Base-by-base conservation (phyloP, 2,888 invertebrate genomes). In the Rotaria sp. region DNA sequence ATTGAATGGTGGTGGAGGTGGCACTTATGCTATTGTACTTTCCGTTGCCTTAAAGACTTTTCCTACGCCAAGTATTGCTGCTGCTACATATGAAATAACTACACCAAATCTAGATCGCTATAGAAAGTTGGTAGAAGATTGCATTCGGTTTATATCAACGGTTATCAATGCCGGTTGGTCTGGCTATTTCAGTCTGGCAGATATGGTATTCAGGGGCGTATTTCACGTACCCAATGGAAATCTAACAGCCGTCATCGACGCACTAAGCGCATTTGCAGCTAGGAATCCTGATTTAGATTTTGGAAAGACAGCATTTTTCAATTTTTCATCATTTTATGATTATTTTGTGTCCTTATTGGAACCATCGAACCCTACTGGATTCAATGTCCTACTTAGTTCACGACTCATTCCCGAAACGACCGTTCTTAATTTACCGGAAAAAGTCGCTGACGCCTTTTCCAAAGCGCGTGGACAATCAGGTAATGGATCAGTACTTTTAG, bases 1-100 rank as follows among this genome's bases (percentile, higher is more conserved):
- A 74, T 45, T 88, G 10, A 84, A 87, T 48, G 88, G 88, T 41
- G 88, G 88, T 0, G 88, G 88, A 13, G 88, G 88, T 18, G 88
- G 88, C 38, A 88, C 88, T 13, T 88, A 87, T 87, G 88, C 88
- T 7, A 87, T 88, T 26, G 88, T 88, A 67, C 67, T 67, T 11
- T 67, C 67, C 0, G 35, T 30, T 18, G 67, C 30, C 10, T 1
- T 67, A 30, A 24, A 13, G 30, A 67, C 67, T 21, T 67, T 26
- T 21, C 67, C 30, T 8, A 35, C 67, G 3, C 67, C 67, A 35
- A 15, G 26, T 35, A n/a, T 67, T 4, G 67, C 11, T 13, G 67
- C 30, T 30, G 67, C 30, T 30, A 30, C 35, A 35, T 67, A 21
- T 35, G 15, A 15, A 8, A 11, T 67, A 24, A 67, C n/a, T 18